A percentile compares a stretch with the other conserved stretches of the same genome.
These are phyloP conservation scores for Leptinotarsa lineolata DNA, from an alignment of 1,140 invertebrate genomes.

Conservation along the genomic window DNA sequence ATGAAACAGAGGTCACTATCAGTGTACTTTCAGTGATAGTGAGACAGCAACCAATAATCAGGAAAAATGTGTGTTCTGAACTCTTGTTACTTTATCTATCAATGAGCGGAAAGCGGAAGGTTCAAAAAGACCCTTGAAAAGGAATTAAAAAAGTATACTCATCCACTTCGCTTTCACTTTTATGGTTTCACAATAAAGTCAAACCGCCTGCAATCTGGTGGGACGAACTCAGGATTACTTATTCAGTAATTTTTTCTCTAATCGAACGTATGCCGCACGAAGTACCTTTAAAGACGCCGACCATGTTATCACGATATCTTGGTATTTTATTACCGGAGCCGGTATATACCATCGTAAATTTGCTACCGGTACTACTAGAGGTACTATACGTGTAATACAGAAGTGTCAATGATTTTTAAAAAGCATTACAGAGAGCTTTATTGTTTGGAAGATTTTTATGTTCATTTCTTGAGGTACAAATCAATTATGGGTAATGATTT, in stretches of 20 bases:
- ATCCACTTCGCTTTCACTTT: not conserved
- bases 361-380: not conserved
- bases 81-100: no score
- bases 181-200: not conserved
- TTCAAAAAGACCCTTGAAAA: no score
- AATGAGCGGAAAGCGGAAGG: no score
- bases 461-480: no score
- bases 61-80: not conserved
- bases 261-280: not conserved
- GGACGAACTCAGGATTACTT: not conserved
- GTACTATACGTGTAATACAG: not conserved
- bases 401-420: no score
- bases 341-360: not conserved
- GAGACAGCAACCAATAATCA: no score
- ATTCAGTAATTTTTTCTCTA: not conserved
- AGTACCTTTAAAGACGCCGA: not conserved
- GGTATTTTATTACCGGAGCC: slow-evolving; percentile 2
- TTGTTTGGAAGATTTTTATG: no score
- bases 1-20: no score
- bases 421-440: no score
- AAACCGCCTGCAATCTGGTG: not conserved
- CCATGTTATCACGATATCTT: not conserved
- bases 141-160: no score
- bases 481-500: no score
- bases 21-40: no score